Base-by-base conservation (phyloP, 2,888 invertebrate species). In the Drosophila conformis region DNA sequence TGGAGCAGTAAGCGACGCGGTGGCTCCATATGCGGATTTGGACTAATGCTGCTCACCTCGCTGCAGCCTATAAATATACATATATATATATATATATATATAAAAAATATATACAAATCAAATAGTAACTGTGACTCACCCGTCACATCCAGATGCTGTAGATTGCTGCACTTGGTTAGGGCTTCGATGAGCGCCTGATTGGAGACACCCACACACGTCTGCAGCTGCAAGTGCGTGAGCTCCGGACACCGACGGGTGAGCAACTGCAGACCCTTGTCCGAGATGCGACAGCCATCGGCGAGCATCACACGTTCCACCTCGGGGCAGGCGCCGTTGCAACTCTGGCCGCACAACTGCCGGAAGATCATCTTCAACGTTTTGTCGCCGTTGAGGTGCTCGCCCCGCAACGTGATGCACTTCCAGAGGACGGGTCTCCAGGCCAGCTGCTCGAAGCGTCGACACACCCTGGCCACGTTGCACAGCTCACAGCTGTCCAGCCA, bases 81-180 rank as follows among this genome's bases (percentile, higher is more conserved):
- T 4, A 31, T 29, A 11, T 21, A 21, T 21, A 21, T 46, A 15
- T 4, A 31, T 29, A 11, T 21, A 21, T 21, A 21, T 46, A 7
- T 25, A 13, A 2, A 7, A 46, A 15, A 15, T 25, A 46, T 25
- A 7, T 13, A 4, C 25, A n/a, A 7, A 46, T 25, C 0, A 27
- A 8, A 8, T 25, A 7, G 7, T 7, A 25, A 46, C 7, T 46
- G 21, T 25, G 29, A 71, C 93, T 93, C 92, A 97, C 97, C 97
- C 76, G 97, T 97, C 29, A 97, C 95, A 93, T 98, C 97, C 57
- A 98, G 94, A 93, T 97, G 97, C 93, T 97, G 96, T 67, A 98
- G 93, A 92, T 97, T 97, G 75, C 95, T 95, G 91, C 97, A 96
- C 90, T 96, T 95, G 5, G 97, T 96, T 63, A 96, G 95, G 11